A percentile compares a stretch with the other conserved stretches of the same genome.
phyloP scores from a whole-genome alignment of 2,797 vertebrate genomes.

The Numenius phaeopus region DNA sequence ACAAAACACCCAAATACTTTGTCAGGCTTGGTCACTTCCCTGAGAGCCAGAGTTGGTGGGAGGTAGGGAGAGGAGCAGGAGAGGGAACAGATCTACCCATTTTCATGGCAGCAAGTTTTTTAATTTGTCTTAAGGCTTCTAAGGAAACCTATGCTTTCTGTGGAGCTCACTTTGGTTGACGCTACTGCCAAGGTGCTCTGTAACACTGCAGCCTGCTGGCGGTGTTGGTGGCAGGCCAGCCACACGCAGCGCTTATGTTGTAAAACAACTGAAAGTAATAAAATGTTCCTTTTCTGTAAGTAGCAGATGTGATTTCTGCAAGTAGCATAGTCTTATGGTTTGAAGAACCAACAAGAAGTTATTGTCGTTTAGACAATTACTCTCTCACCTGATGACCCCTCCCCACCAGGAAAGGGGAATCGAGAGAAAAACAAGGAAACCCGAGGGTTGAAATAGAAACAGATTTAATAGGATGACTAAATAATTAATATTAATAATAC shows the following conservation, averaged over 20 bases:
- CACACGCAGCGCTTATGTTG: accelerated
- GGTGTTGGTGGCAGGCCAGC: not conserved
- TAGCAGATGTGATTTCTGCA: not conserved
- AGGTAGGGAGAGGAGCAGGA: not conserved
- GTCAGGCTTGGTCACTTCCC: not conserved
- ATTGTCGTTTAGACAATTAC: not conserved
- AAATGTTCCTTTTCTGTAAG: not conserved
- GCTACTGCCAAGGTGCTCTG: not conserved
- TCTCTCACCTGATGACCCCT: not conserved
- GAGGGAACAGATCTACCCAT: not conserved
- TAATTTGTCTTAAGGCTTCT: not conserved
- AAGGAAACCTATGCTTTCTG: not conserved
- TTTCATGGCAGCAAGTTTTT: not conserved
- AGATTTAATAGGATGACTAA: not conserved
- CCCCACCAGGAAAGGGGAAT: not conserved
- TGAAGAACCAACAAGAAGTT: not conserved
- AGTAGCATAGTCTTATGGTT: not conserved
- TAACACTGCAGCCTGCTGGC: not conserved
- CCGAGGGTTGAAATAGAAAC: not conserved
- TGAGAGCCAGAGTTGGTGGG: not conserved
- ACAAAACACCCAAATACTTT: accelerated
- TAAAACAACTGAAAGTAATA: not conserved
- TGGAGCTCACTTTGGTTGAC: not conserved
- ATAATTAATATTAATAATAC: not conserved
- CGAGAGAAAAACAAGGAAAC: not conserved